Evolutionary conservation across 2,888 invertebrate genomes (phyloP), one percentile per base, ranked within the genome.

Genomic region (Serrognathus titanus): DNA sequence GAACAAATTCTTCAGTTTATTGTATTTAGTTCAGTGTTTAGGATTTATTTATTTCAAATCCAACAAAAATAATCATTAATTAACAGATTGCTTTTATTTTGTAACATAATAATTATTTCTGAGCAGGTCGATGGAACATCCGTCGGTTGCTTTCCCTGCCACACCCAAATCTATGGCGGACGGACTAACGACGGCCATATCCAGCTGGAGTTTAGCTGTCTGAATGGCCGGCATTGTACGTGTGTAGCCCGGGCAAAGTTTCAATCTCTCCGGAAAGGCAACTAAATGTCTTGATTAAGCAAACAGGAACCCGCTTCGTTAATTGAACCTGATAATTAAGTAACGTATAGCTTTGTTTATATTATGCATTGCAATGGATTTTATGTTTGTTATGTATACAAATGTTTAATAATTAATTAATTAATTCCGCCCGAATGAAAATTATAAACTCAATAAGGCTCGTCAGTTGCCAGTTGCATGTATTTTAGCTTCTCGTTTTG

Each of bases 171-270:
- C 43, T 10, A 43, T 43, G 10, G 39, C 43, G 43, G 43, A 20
- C 43, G 43, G 43, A 43, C 43, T 43, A 43, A 43, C 43, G 43
- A 43, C 43, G 12, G 43, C 43, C 43, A 43, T 43, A 43, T 43
- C 43, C 20, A 20, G 10, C 16, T 20, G 43, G 12, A n/a, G 43
- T 20, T 9, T 9, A 43, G 12, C 43, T 13, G 43, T 50, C 45
- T 38, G 54, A 66, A 60, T 65, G 62, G 63, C 62, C 63, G 61
- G 61, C 58, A 63, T 60, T 59, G 62, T 63, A 65, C 63, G 64
- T 63, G 62, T 65, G 54, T 53, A 52, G 53, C 61, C 63, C 61
- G 62, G 59, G 62, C 57, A 58, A 64, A 60, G 60, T 53, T 55
- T 55, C 55, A 57, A 55, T 55, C 49, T 43, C 41, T 49, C 49